Evolutionary conservation across 2,888 invertebrate genomes (phyloP), one percentile per base, ranked within the genome.

Genomic region (Drosophila maculinotata): DNA sequence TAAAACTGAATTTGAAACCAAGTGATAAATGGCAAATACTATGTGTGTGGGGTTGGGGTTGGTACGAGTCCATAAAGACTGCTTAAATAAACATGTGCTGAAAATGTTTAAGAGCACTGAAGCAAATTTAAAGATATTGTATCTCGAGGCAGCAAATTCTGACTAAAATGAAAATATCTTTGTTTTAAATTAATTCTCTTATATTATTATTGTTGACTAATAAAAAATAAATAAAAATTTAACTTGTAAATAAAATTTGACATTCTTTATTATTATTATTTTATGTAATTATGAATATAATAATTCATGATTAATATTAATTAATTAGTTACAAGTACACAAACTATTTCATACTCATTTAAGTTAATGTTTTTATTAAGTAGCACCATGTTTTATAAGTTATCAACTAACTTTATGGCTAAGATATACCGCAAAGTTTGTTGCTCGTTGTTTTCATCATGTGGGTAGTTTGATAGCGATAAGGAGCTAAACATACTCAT

Each of bases 1-100:
- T 52, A 42, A 26, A 33, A 48, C 76, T 71, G 70, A 51, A 35
- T 56, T 69, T 54, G 60, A 60, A 38, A 47, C 44, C 47, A 20
- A 62, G 47, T 49, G 79, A 58, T 58, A 56, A 44, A 63, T 68
- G 44, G 26, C 25, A 30, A 23, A 12, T 36, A 33, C 9, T 14
- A 25, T 30, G 14, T 12, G 9, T 15, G 31, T 7, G 44, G 15
- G 30, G 17, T 12, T 39, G 26, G 14, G 33, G 10, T 23, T 20
- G n/a, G 59, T 58, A 17, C n/a, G 25, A 15, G 14, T 36, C n/a
- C n/a, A 38, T 9, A 26, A 41, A 9, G 10, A 44, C 9, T 9
- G 10, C 53, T 44, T 31, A 54, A 54, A 51, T 49, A 35, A 59
- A 20, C 31, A 57, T 31, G 17, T 31, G 56, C 20, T 17, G 9